phyloP scores from a whole-genome alignment of 2,113 vertebrate species.

The Python bivittatus region DNA sequence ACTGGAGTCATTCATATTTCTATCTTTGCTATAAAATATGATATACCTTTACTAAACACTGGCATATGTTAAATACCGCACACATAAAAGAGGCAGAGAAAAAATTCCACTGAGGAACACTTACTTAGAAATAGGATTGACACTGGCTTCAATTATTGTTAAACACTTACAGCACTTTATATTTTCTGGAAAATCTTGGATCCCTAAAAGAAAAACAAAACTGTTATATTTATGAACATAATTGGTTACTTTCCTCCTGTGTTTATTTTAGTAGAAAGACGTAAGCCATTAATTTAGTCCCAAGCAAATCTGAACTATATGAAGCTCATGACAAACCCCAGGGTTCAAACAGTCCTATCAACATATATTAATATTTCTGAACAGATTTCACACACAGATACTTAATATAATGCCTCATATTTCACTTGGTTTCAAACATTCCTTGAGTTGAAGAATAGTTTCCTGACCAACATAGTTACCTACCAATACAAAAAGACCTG shows the following conservation, averaged over 20 bases:
- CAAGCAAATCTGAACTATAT: background rate
- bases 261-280: background rate
- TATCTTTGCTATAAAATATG: rapidly evolving
- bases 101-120: slow-evolving; percentile 62
- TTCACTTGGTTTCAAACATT: background rate
- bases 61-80: background rate
- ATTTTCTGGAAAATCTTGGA: slow-evolving; percentile 99
- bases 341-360: background rate
- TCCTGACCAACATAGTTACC: background rate
- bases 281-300: background rate
- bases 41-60: background rate
- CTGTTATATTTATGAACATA: background rate
- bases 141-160: slow-evolving; percentile 98
- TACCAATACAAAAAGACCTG: background rate
- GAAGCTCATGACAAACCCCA: background rate
- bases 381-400: background rate
- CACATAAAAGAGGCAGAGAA: slow-evolving; percentile 16
- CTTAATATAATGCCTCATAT: background rate
- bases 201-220: slow-evolving; percentile 77
- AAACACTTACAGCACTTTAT: slow-evolving; percentile 99
- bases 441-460: background rate
- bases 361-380: background rate
- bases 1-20: background rate
- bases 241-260: background rate
- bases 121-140: slow-evolving; percentile 99